These are phyloP conservation scores for Whitmania pigra DNA, from an alignment of 1,140 invertebrate genomes.

Conservation along the genomic window DNA sequence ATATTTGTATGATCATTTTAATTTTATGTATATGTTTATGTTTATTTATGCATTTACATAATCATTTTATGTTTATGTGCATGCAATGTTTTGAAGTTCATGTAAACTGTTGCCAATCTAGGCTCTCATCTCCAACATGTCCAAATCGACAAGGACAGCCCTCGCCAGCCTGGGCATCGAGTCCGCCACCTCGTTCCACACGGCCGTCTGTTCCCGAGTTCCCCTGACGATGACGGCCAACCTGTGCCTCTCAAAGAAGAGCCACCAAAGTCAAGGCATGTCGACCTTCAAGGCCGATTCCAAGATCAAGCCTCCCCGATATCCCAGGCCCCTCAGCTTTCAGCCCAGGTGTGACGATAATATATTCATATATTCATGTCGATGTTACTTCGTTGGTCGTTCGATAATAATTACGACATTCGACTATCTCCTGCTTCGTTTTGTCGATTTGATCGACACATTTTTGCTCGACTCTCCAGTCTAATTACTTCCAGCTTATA, in stretches of 20 bases:
- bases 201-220: conserved; percentile 81
- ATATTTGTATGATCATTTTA: no score
- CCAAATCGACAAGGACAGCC: conserved; percentile 79
- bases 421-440: no score
- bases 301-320: not conserved
- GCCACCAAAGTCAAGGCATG: not conserved
- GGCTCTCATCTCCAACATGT: conserved; percentile 47
- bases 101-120: not conserved
- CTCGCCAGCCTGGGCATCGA: conserved; percentile 88
- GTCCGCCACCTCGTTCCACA: conserved; percentile 92
- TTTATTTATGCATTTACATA: no score
- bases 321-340: not conserved
- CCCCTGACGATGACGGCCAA: conserved; percentile 19
- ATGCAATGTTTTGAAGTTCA: no score
- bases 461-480: no score
- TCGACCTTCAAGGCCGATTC: conserved; percentile 20
- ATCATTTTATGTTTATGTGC: no score
- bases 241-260: not conserved
- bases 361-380: no score
- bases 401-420: no score
- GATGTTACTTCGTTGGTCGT: no score
- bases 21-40: no score
- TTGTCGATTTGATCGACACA: no score
- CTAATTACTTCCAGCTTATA: no score
- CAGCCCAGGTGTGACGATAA: not conserved